Conservation (phyloP, 2,113 vertebrate genomes). For the Pseudopodoces humilis region DNA sequence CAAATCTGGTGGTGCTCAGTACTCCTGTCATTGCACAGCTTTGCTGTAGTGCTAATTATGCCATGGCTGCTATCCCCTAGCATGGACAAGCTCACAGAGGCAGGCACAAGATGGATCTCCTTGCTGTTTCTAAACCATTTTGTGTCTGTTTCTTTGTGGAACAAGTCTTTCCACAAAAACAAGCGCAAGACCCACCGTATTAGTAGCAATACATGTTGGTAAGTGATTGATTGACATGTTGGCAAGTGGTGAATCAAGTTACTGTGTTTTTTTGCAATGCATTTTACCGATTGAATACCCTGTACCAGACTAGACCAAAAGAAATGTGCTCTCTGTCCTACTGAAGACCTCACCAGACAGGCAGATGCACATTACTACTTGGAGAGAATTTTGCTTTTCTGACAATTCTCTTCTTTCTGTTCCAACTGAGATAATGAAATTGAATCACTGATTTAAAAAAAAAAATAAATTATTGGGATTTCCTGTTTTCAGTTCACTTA, state of each 20-base stretch:
- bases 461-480: neutral
- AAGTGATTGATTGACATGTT: neutral
- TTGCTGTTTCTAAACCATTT: neutral
- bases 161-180: neutral
- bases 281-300: neutral
- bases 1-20: neutral
- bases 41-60: accelerated
- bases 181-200: neutral
- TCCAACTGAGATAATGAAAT: neutral
- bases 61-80: neutral
- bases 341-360: neutral
- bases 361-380: neutral
- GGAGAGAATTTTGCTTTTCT: neutral
- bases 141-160: neutral
- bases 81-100: neutral
- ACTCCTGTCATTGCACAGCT: neutral
- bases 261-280: neutral
- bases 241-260: neutral
- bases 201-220: neutral
- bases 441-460: neutral
- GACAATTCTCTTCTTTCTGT: neutral
- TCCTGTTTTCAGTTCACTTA: neutral
- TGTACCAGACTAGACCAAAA: neutral
- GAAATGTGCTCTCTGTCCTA: neutral
- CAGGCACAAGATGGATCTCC: neutral